Percentiles rank a stretch among this genome's conserved stretches.
Conservation (phyloP, 1,140 invertebrate species). For the Nixonia krombeini region DNA sequence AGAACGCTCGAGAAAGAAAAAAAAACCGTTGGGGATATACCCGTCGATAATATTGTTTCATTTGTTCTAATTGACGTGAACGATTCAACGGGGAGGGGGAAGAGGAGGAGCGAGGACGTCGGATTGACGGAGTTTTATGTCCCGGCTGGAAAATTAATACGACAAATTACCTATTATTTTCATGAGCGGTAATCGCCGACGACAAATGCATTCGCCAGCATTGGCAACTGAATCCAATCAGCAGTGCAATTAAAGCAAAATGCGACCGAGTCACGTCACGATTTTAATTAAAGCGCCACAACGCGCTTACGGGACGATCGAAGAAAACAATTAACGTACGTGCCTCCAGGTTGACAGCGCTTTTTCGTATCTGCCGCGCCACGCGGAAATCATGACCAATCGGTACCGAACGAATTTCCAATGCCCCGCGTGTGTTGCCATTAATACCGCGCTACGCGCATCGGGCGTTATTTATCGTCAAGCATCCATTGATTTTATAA, state of each 20-base stretch:
- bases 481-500: not conserved
- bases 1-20: too few species aligned
- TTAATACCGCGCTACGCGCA: too few species aligned
- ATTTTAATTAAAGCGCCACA: slow-evolving; percentile 9
- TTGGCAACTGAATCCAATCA: slow-evolving; percentile 37
- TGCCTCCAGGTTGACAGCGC: slow-evolving; percentile 1
- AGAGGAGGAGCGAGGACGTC: too few species aligned
- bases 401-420: not conserved
- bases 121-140: too few species aligned
- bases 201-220: slow-evolving; percentile 27
- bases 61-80: too few species aligned
- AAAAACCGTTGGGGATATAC: too few species aligned
- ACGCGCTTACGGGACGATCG: slow-evolving; percentile 10
- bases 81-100: too few species aligned
- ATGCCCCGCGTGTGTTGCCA: too few species aligned
- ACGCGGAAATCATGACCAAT: not conserved
- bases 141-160: not conserved
- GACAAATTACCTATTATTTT: slow-evolving; percentile 3
- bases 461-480: not conserved
- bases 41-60: too few species aligned
- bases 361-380: slow-evolving; percentile 7
- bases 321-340: slow-evolving; percentile 23
- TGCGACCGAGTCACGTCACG: slow-evolving; percentile 15
- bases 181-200: slow-evolving; percentile 8
- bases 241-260: slow-evolving; percentile 37